A percentile compares a stretch with the other conserved stretches of the same genome.
phyloP scores from a whole-genome alignment of 2,113 vertebrate species.

The Corythaixoides concolor region DNA sequence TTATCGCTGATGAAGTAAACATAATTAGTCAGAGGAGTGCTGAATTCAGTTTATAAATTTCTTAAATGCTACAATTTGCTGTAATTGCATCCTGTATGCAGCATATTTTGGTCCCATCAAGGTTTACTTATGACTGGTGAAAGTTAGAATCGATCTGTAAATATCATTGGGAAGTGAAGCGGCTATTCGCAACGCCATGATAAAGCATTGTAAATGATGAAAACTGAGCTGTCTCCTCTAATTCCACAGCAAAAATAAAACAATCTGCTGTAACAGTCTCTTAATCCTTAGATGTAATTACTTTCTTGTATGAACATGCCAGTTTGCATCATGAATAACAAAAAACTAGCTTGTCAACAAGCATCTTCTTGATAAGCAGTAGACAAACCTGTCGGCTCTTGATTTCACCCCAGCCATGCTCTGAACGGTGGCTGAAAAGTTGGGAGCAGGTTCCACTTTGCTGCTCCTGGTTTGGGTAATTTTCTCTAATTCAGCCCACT shows the following conservation, averaged over 20 bases:
- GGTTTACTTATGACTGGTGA: not conserved
- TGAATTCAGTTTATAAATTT: not conserved
- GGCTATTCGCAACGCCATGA: accelerated
- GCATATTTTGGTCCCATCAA: not conserved
- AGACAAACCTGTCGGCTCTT: not conserved
- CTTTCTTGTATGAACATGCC: not conserved
- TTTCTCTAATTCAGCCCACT: not conserved
- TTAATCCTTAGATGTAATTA: not conserved
- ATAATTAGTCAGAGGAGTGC: not conserved
- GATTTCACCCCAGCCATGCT: not conserved
- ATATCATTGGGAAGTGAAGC: not conserved
- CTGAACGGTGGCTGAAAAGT: not conserved
- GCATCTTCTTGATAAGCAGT: not conserved
- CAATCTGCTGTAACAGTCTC: not conserved
- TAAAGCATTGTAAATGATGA: not conserved
- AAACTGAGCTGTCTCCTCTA: not conserved
- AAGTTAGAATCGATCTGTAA: not conserved
- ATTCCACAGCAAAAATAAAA: not conserved
- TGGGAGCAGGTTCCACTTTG: not conserved
- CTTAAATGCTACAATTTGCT: not conserved
- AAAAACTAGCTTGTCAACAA: not conserved
- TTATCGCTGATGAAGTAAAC: not conserved
- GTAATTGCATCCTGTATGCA: not conserved
- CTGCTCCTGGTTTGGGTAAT: not conserved
- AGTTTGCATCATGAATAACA: not conserved